These are phyloP conservation scores for Otolemur garnettii DNA, from an alignment of 2,113 vertebrate species.

Conservation along the genomic window DNA sequence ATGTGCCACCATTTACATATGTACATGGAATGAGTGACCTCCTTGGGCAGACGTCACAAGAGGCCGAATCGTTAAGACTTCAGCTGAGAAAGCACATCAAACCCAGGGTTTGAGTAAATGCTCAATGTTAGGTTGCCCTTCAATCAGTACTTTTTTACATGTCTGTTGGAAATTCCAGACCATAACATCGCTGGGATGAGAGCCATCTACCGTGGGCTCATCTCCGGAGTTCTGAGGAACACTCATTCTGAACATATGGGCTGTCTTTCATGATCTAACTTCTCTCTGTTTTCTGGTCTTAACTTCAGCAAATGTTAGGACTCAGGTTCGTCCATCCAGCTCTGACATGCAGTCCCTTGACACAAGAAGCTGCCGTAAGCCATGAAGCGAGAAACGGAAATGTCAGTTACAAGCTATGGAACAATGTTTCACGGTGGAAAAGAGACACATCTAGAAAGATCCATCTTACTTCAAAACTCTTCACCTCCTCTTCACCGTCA, in stretches of 20 bases:
- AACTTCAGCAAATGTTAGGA: conserved; percentile 72
- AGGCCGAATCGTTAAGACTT: conserved; percentile 27
- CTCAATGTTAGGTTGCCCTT: not conserved
- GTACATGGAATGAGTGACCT: conserved; percentile 79
- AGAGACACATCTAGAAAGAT: conserved; percentile 70
- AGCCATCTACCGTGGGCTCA: not conserved
- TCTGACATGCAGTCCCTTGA: conserved; percentile 86
- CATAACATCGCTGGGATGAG: not conserved
- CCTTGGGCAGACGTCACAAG: not conserved
- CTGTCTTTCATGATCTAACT: not conserved
- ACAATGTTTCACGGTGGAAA: conserved; percentile 75
- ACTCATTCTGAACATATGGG: conserved; percentile 80
- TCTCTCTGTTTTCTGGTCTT: conserved; percentile 9
- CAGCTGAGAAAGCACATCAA: not conserved
- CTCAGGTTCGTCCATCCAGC: conserved; percentile 75
- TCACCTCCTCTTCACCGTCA: conserved; percentile 95
- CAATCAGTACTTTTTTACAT: not conserved
- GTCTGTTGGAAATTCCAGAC: conserved; percentile 24
- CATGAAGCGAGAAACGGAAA: conserved; percentile 88
- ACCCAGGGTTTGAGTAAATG: not conserved
- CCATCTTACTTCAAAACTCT: conserved; percentile 96
- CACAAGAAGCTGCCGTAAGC: conserved; percentile 87
- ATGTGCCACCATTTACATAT: conserved; percentile 60
- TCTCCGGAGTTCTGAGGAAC: conserved; percentile 52
- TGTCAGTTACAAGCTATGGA: conserved; percentile 86